These are phyloP conservation scores for Arnoldichthys spilopterus DNA, from an alignment of 2,797 vertebrate species.

Conservation along the genomic window DNA sequence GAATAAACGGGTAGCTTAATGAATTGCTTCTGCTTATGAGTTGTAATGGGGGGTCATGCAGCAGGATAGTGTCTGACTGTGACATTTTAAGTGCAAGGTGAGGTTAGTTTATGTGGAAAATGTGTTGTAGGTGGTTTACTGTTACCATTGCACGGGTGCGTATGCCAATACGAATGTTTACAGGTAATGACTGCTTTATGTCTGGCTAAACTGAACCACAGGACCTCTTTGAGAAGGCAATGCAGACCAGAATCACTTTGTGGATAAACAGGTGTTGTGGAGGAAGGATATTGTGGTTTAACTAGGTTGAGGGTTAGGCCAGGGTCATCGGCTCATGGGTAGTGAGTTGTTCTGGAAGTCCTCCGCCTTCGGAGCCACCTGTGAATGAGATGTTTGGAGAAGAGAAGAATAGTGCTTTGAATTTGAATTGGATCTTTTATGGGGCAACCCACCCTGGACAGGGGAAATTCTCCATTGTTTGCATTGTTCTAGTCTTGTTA, in stretches of 20 bases:
- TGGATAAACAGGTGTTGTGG: conserved; percentile 20
- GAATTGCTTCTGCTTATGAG: background rate
- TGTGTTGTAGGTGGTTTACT: conserved; percentile 19
- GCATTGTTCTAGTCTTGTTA: conserved; percentile 41
- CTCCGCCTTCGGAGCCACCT: conserved; percentile 38
- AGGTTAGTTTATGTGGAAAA: conserved; percentile 23
- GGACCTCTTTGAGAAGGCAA: background rate
- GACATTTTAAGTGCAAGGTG: conserved; percentile 34
- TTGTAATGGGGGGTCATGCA: conserved; percentile 29
- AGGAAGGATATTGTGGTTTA: background rate
- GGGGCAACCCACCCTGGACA: background rate
- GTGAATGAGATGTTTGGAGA: conserved; percentile 35
- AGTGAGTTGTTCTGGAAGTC: conserved; percentile 16
- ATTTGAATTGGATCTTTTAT: conserved; percentile 33
- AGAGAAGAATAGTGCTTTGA: conserved; percentile 31
- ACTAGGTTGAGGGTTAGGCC: conserved; percentile 28
- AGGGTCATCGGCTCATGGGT: conserved; percentile 32
- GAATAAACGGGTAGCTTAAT: background rate
- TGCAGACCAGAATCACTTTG: background rate
- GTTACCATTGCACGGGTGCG: background rate
- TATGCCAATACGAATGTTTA: conserved; percentile 8
- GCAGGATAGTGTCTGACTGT: conserved; percentile 17
- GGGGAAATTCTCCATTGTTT: conserved; percentile 19
- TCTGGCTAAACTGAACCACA: conserved; percentile 3
- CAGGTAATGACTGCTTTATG: conserved; percentile 13